phyloP scores from a whole-genome alignment of 2,888 invertebrate species.

The Drosophila melanosoma region DNA sequence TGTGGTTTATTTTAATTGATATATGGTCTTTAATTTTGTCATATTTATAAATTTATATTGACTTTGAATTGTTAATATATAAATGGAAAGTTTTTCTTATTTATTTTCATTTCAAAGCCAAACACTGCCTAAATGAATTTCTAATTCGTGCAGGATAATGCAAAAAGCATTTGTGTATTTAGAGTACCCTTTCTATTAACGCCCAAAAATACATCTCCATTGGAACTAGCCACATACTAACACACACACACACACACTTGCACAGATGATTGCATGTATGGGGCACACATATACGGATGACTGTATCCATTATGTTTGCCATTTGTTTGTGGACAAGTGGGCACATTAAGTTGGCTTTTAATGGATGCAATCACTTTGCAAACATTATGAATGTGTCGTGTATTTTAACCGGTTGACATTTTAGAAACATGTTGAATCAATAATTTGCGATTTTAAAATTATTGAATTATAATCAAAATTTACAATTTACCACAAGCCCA shows the following conservation, averaged over 20 bases:
- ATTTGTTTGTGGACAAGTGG: conserved; percentile 51
- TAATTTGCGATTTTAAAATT: conserved; percentile 28
- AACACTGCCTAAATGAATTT: background rate
- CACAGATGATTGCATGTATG: background rate
- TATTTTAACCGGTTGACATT: conserved; percentile 11
- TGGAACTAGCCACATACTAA: background rate
- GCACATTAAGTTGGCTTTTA: conserved; percentile 34
- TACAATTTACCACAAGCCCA: conserved; percentile 24
- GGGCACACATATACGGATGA: conserved; percentile 18
- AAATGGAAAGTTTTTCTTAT: background rate
- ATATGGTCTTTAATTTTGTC: background rate
- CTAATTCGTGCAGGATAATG: background rate
- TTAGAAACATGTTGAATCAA: conserved; percentile 22
- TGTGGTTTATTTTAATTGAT: background rate
- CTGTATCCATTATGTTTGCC: conserved; percentile 46
- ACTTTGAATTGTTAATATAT: no score
- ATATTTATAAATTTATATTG: background rate
- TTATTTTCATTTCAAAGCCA: background rate
- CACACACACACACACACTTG: background rate
- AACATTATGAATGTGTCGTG: conserved; percentile 15
- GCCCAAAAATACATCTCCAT: conserved; percentile 1
- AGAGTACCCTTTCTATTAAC: background rate
- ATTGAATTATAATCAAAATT: conserved; percentile 25
- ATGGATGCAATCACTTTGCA: conserved; percentile 28
- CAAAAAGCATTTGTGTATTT: conserved; percentile 11